Conservation (phyloP, 1,140 invertebrate species). For the Probaryconus sp. region DNA sequence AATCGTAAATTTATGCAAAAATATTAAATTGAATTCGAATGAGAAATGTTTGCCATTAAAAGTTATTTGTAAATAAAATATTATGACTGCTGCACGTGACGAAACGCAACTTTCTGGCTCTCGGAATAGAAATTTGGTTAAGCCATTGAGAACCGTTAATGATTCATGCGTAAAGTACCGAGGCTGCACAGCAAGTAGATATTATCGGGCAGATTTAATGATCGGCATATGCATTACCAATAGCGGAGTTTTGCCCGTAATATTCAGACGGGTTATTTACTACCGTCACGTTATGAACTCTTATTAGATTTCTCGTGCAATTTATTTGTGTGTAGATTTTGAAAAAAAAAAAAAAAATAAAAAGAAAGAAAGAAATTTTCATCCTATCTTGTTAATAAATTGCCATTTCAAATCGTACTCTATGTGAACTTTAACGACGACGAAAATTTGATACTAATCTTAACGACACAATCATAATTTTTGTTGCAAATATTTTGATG, state of each 20-base stretch:
- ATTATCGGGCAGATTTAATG: slow-evolving; percentile 58
- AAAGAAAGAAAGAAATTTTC: too few species aligned
- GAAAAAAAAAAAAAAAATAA: too few species aligned
- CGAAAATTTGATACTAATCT: too few species aligned
- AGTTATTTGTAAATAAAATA: slow-evolving; percentile 20
- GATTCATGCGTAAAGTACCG: slow-evolving; percentile 58
- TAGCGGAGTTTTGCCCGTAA: slow-evolving; percentile 43
- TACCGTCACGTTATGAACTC: slow-evolving; percentile 35
- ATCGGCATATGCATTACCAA: slow-evolving; percentile 47
- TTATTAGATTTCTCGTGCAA: slow-evolving; percentile 56
- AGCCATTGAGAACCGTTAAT: slow-evolving; percentile 57
- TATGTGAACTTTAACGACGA: too few species aligned
- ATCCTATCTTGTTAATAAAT: too few species aligned
- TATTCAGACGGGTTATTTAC: slow-evolving; percentile 56
- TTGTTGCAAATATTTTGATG: too few species aligned
- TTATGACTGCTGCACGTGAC: not conserved
- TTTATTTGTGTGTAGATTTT: too few species aligned
- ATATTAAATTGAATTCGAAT: too few species aligned
- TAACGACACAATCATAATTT: too few species aligned
- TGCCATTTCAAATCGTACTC: too few species aligned
- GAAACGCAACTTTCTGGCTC: slow-evolving; percentile 48
- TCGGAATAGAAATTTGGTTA: slow-evolving; percentile 58
- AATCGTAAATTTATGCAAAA: too few species aligned
- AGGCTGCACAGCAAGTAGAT: slow-evolving; percentile 27
- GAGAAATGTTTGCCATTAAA: not conserved